Base-by-base conservation (phyloP, 2,888 invertebrate genomes). In the Acleris sparsana region DNA sequence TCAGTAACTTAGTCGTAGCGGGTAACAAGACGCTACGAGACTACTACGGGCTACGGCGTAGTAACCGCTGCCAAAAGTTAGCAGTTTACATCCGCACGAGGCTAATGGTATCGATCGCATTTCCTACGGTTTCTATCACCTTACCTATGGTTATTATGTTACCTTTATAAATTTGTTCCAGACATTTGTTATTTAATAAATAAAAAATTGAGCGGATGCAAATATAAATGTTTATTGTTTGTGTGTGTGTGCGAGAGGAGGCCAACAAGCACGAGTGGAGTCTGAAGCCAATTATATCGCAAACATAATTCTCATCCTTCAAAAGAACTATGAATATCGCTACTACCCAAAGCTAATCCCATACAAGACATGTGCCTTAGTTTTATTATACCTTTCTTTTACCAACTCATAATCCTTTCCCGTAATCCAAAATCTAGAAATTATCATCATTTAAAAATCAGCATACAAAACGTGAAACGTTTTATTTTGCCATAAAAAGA, bases 1-100 rank as follows among this genome's bases (percentile, higher is more conserved):
- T 13, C 13, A 13, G 39, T 13, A 39, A 39, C 39, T 13, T 56
- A 49, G 16, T 29, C 29, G 48, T 51, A 55, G 60, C 33, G 20
- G 43, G 9, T 1, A 16, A 46, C 29, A 18, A 44, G 25, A 33
- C n/a, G 52, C 57, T 55, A 58, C 59, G 60, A 49, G 49, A 43
- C 33, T 72, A 70, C 75, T 78, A 78, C 78, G 74, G 63, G 74
- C 80, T 78, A 80, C 77, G 78, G 70, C 79, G 81, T 84, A 58
- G 57, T 52, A 86, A 84, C 80, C 80, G 84, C 79, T 79, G 80
- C 80, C 78, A 83, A 81, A 75, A 83, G 80, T 78, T 85, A 83
- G 82, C 83, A 79, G 76, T 74, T 72, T 71, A 74, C 75, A 67
- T 66, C 82, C 78, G 84, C 78, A 80, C 78, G 82, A 78, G 80